Evolutionary conservation across 2,797 vertebrate genomes (phyloP), one percentile per base, ranked within the genome.

Genomic region (Meriones psammophilus): DNA sequence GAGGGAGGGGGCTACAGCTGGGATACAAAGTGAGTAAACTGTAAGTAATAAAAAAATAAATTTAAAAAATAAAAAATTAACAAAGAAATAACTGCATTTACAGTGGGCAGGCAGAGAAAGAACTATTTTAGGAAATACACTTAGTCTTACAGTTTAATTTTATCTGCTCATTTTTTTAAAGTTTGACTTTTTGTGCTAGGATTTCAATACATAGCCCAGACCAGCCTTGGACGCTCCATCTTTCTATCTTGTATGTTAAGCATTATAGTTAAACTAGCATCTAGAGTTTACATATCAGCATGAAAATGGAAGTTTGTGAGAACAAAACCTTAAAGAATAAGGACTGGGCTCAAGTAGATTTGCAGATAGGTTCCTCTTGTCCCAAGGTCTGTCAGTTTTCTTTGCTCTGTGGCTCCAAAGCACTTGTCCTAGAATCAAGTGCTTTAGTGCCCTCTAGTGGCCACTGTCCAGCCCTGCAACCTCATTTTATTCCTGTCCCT

Each of bases 361-460:
- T 56, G 0, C 50, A 42, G 2, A 14, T 13, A 3, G 60, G n/a
- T 2, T 96, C 5, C 20, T 64, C 30, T 17, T 4, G 28, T 22
- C 73, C 22, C 42, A n/a, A 8, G 22, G 69, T 71, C 71, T 13
- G 4, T 56, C 8, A 5, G 18, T 28, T 83, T 62, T 33, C 30
- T 56, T 22, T 20, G 58, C 64, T 89, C 81, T 68, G 17, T 74
- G 33, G 2, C 18, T 1, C 1, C 30, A 71, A 86, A n/a, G 3
- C 26, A 2, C n/a, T 46, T 62, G 74, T 83, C 22, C 86, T 39
- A 92, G 76, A n/a, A 26, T 17, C 58, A 46, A 68, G 68, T 54
- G n/a, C 36, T 46, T 66, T 8, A 17, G 30, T 0, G 73, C 60
- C 96, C 87, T 68, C 97, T 91, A 73, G 87, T 91, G 96, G 92